Conservation (phyloP, 2,113 vertebrate genomes). For the Macroglossus sobrinus region DNA sequence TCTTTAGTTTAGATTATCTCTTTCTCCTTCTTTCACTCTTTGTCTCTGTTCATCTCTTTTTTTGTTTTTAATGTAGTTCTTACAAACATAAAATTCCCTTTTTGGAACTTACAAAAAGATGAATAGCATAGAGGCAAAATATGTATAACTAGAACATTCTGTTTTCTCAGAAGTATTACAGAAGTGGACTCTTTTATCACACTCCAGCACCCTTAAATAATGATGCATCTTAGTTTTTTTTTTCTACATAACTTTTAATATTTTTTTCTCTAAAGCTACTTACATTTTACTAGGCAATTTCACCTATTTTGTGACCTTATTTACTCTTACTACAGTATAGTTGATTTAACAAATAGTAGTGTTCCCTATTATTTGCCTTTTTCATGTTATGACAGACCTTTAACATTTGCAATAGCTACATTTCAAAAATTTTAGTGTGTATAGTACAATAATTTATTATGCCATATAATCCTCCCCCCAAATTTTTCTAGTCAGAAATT, state of each 20-base stretch:
- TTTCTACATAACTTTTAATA: background rate
- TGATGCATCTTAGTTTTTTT: background rate
- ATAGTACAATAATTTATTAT: background rate
- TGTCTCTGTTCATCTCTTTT: background rate
- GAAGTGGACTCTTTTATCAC: background rate
- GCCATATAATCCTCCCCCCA: background rate
- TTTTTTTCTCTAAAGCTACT: background rate
- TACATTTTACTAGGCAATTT: background rate
- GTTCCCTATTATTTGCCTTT: background rate
- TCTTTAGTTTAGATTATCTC: background rate
- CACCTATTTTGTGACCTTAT: background rate
- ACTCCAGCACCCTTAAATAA: background rate
- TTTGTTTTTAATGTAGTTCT: background rate
- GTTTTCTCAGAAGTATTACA: background rate
- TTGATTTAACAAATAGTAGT: background rate
- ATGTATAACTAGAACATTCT: background rate
- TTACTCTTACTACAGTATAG: background rate
- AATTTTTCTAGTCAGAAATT: background rate
- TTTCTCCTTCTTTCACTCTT: background rate
- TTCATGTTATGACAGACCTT: background rate
- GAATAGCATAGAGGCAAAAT: background rate
- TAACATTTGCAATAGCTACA: background rate
- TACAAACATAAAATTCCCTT: background rate
- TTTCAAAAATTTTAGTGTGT: background rate
- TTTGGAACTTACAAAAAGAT: background rate